Conservation (phyloP, 2,888 invertebrate species). For the Pelosia muscerda region DNA sequence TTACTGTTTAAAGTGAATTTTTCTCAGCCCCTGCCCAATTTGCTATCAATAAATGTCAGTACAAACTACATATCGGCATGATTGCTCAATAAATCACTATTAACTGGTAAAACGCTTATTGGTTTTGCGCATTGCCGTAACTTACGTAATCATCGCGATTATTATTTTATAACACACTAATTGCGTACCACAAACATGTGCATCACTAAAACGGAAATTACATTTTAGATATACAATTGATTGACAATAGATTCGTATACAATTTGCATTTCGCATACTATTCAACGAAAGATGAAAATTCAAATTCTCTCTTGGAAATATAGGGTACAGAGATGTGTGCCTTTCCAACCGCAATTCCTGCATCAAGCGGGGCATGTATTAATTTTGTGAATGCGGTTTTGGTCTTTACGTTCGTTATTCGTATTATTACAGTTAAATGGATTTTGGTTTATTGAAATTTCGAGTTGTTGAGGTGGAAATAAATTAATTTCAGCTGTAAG, state of each 20-base stretch:
- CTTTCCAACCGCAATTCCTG: constrained; percentile 27
- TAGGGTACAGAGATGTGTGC: constrained; percentile 22
- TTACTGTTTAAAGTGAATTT: background rate
- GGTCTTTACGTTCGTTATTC: constrained; percentile 12
- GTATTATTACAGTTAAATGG: constrained; percentile 15
- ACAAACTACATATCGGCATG: background rate
- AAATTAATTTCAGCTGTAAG: background rate
- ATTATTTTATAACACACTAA: background rate
- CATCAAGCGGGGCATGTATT: constrained; percentile 22
- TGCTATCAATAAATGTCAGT: background rate
- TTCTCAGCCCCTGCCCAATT: background rate
- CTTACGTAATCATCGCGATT: background rate
- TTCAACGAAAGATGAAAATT: constrained; percentile 37
- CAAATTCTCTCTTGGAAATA: constrained; percentile 32
- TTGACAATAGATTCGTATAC: constrained; percentile 36
- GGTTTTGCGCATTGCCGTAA: background rate
- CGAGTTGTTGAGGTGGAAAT: background rate
- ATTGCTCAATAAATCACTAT: constrained; percentile 5
- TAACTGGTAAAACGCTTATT: constrained; percentile 6
- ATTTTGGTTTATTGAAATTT: background rate
- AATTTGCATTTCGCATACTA: constrained; percentile 40
- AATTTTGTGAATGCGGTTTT: constrained; percentile 20
- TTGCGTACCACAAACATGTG: background rate
- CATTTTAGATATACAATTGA: constrained; percentile 33
- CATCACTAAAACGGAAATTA: background rate